These are phyloP conservation scores for Epicauta chinensis DNA, from an alignment of 1,140 invertebrate species.

Conservation along the genomic window DNA sequence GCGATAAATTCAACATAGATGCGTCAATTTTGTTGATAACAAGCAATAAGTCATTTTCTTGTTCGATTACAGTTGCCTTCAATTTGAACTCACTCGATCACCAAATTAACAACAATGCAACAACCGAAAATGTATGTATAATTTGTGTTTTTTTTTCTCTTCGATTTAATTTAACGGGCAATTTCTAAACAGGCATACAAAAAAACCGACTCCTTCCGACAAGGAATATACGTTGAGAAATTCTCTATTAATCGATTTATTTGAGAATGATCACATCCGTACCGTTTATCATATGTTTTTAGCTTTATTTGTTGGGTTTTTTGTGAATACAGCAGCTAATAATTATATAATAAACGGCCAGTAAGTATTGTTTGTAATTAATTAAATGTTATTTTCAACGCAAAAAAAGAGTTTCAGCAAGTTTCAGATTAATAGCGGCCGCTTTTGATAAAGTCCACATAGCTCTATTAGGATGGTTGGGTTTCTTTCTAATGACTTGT, in stretches of 20 bases:
- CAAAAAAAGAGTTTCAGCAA: not conserved
- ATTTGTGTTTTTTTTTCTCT: too few species aligned
- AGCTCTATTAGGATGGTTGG: not conserved
- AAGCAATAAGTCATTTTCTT: too few species aligned
- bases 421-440: not conserved
- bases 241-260: constrained; percentile 6
- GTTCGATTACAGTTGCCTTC: too few species aligned
- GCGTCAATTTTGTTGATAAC: too few species aligned
- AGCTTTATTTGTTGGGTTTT: constrained; percentile 1
- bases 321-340: constrained; percentile 2
- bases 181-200: too few species aligned
- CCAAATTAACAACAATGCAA: too few species aligned
- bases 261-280: constrained; percentile 5
- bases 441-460: constrained; percentile 5
- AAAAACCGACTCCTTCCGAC: too few species aligned
- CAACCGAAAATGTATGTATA: too few species aligned
- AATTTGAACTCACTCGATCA: too few species aligned
- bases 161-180: too few species aligned
- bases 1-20: too few species aligned
- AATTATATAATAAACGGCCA: constrained; percentile 5
- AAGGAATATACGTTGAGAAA: not conserved
- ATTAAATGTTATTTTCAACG: not conserved
- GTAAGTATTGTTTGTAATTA: not conserved
- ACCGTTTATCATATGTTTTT: constrained; percentile 8
- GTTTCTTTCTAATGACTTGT: constrained; percentile 1